Evolutionary conservation across 2,113 vertebrate genomes (phyloP).

Genomic region (Rhadina sibilatrix): DNA sequence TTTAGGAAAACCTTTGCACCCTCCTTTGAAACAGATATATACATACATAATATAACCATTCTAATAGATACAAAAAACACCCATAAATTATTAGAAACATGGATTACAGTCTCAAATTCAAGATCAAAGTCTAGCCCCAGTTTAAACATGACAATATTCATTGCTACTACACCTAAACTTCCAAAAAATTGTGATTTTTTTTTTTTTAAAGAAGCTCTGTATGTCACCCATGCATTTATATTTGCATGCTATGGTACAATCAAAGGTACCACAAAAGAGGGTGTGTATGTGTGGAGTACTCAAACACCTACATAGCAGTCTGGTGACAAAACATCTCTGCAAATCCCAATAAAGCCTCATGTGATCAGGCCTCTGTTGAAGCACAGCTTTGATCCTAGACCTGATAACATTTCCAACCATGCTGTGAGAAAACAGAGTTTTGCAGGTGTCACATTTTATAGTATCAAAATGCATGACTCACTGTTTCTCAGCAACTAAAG

Average conservation of each 20-base stretch:
- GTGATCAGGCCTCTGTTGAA: not conserved
- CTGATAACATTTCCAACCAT: not conserved
- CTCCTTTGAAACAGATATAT: not conserved
- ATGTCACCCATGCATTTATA: not conserved
- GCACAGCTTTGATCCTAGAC: not conserved
- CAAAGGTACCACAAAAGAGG: not conserved
- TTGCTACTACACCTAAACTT: not conserved
- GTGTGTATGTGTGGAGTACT: not conserved
- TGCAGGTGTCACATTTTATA: not conserved
- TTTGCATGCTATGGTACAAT: not conserved
- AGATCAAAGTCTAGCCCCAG: not conserved
- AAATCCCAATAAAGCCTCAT: conserved; percentile 18
- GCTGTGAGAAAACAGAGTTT: not conserved
- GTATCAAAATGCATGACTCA: not conserved
- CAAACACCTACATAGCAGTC: not conserved
- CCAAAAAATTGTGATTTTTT: not conserved
- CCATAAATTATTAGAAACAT: not conserved
- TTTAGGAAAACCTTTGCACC: not conserved
- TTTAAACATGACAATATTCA: not conserved
- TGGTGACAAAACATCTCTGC: not conserved
- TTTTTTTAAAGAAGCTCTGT: not conserved
- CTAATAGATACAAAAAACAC: not conserved
- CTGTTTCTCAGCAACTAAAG: not conserved
- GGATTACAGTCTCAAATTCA: not conserved
- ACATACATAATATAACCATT: not conserved